These are phyloP conservation scores for Diarsia mendica DNA, from an alignment of 2,888 invertebrate species.

Conservation along the genomic window DNA sequence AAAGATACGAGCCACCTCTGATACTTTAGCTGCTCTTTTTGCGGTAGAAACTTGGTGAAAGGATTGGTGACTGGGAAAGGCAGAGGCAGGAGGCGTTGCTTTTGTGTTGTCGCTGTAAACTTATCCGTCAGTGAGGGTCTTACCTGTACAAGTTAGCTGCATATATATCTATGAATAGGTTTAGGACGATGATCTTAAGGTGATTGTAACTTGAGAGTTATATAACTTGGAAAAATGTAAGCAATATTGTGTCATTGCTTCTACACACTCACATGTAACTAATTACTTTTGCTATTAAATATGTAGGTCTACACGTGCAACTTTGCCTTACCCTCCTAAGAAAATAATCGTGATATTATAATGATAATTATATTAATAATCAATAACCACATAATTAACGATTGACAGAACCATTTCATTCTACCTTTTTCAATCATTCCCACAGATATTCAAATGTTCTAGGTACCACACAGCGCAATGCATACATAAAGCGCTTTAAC, in stretches of 20 bases:
- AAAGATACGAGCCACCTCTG: neutral
- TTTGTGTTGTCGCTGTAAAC: conserved; percentile 32
- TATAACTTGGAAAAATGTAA: no score
- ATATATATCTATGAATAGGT: conserved; percentile 10
- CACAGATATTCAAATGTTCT: neutral
- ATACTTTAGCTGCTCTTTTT: neutral
- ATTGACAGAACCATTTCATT: neutral
- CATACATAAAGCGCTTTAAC: conserved; percentile 38
- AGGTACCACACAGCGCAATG: conserved; percentile 14
- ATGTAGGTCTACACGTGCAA: no score
- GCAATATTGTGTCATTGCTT: no score
- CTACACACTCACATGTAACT: neutral
- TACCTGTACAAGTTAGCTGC: conserved; percentile 19
- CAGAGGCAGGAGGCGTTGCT: neutral
- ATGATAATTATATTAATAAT: no score
- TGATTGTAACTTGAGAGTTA: neutral
- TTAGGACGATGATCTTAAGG: neutral
- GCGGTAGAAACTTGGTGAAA: conserved; percentile 12
- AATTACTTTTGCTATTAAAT: no score
- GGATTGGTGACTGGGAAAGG: conserved; percentile 25
- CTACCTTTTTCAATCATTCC: neutral
- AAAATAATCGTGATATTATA: neutral
- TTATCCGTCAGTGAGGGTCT: conserved; percentile 13
- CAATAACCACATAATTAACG: neutral
- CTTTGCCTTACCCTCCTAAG: neutral